phyloP scores from a whole-genome alignment of 2,888 invertebrate genomes.

The Agrotis segetum region DNA sequence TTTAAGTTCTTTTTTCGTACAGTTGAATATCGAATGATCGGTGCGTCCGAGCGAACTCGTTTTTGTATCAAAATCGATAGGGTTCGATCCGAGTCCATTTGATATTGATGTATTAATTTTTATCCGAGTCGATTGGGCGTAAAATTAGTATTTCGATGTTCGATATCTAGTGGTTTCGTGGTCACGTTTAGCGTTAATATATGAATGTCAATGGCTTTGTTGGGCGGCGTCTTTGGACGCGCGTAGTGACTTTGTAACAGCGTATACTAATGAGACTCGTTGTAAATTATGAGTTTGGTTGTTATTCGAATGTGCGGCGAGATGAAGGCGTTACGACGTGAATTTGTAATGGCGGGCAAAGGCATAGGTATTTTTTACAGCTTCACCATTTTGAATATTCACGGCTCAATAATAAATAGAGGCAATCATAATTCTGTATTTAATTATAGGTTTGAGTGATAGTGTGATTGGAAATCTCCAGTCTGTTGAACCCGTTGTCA shows the following conservation, averaged over 20 bases:
- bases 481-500: neutral
- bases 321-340: conserved; percentile 84
- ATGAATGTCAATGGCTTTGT: conserved; percentile 86
- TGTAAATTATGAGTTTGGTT: conserved; percentile 84
- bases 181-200: conserved; percentile 87
- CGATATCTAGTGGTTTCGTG: conserved; percentile 82
- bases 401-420: conserved; percentile 59
- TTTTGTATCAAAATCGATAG: conserved; percentile 73
- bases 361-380: conserved; percentile 76
- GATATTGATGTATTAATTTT: conserved; percentile 88
- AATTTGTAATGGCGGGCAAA: conserved; percentile 79
- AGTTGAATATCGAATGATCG: conserved; percentile 68
- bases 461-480: conserved; percentile 14
- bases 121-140: conserved; percentile 87
- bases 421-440: conserved; percentile 59
- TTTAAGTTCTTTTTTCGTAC: conserved; percentile 77
- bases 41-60: conserved; percentile 73
- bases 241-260: conserved; percentile 78
- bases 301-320: conserved; percentile 83
- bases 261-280: conserved; percentile 84
- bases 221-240: conserved; percentile 80
- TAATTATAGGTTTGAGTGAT: conserved; percentile 53
- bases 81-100: conserved; percentile 67
- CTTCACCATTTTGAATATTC: conserved; percentile 67
- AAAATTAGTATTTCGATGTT: conserved; percentile 84